A percentile compares a stretch with the other conserved stretches of the same genome.
These are phyloP conservation scores for Accipiter cooperii DNA, from an alignment of 2,113 vertebrate species.

Conservation along the genomic window DNA sequence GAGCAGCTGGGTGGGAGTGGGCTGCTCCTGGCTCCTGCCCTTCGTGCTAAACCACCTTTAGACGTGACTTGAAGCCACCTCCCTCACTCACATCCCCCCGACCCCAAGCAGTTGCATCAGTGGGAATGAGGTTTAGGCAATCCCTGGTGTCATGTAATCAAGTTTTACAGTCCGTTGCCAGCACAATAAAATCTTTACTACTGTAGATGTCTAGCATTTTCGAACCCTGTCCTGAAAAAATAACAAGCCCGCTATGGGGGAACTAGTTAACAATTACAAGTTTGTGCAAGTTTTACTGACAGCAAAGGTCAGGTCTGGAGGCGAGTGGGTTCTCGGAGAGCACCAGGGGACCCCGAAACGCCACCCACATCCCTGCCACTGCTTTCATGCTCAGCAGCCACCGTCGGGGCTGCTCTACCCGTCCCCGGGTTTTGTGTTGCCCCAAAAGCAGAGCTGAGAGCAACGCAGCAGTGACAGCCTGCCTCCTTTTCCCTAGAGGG, in stretches of 20 bases:
- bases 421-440: accelerated
- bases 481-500: background rate
- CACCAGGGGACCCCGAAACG: background rate
- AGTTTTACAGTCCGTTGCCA: slow-evolving; percentile 20
- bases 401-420: background rate
- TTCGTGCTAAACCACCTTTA: background rate
- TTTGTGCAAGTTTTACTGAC: slow-evolving; percentile 7
- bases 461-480: accelerated
- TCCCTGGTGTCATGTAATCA: background rate
- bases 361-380: accelerated
- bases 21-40: background rate
- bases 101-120: background rate
- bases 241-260: background rate
- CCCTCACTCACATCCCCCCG: background rate
- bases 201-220: slow-evolving; percentile 45
- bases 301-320: background rate
- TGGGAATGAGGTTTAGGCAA: slow-evolving; percentile 16
- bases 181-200: slow-evolving; percentile 52
- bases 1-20: background rate
- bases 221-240: slow-evolving; percentile 5
- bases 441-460: background rate
- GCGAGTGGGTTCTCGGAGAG: background rate
- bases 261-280: slow-evolving; percentile 5
- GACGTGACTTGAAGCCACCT: background rate
- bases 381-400: background rate